Evolutionary conservation across 2,888 invertebrate species (phyloP).

Genomic region (Meghimatium bilineatum): DNA sequence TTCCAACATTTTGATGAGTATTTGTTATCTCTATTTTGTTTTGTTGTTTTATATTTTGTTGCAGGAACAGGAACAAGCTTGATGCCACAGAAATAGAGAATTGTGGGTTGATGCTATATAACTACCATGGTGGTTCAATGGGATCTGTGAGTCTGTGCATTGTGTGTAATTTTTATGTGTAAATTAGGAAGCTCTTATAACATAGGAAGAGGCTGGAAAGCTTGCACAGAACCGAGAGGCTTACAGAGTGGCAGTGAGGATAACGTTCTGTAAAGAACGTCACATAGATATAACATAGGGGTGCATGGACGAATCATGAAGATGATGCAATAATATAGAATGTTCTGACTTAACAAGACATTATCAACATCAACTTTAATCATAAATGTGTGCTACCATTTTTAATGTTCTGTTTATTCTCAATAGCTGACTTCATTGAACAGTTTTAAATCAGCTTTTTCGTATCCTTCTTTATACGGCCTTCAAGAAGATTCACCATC

Average conservation of each 20-base stretch:
- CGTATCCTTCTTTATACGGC: slow-evolving; percentile 59
- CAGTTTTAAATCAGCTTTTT: slow-evolving; percentile 68
- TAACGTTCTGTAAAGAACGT: too few species aligned
- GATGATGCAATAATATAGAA: too few species aligned
- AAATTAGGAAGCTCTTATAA: too few species aligned
- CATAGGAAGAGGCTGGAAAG: too few species aligned
- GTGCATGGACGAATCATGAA: too few species aligned
- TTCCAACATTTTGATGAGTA: slow-evolving; percentile 1
- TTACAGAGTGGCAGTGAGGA: too few species aligned
- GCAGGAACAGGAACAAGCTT: slow-evolving; percentile 30
- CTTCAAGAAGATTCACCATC: slow-evolving; percentile 39
- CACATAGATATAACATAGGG: too few species aligned
- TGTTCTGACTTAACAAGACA: too few species aligned
- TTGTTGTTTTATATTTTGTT: too few species aligned
- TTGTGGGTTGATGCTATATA: slow-evolving; percentile 11
- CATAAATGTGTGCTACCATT: background rate
- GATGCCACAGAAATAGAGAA: slow-evolving; percentile 1
- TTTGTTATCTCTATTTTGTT: too few species aligned
- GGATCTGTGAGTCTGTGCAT: slow-evolving; percentile 41
- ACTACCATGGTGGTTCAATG: slow-evolving; percentile 51
- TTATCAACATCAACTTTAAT: background rate
- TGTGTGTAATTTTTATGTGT: too few species aligned
- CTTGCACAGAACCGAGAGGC: too few species aligned
- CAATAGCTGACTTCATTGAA: slow-evolving; percentile 61
- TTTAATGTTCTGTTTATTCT: background rate